Conservation (phyloP, 2,888 invertebrate genomes). For the Diaperis boleti region DNA sequence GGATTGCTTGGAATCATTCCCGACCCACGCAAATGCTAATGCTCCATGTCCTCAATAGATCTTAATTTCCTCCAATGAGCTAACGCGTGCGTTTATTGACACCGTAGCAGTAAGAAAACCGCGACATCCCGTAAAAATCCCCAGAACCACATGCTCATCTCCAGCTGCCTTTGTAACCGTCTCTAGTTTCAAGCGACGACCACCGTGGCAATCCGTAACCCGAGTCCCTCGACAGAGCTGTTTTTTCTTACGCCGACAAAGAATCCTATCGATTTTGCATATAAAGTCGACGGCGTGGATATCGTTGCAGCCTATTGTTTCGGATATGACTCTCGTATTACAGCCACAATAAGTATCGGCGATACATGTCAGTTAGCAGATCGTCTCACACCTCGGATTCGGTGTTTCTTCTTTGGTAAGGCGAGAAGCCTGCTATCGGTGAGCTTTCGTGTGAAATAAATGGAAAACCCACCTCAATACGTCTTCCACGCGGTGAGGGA, state of each 20-base stretch:
- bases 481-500: no score
- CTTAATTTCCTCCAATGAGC: no score
- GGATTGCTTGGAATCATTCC: no score
- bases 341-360: constrained; percentile 31
- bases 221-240: constrained; percentile 4
- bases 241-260: constrained; percentile 23
- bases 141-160: no score
- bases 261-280: constrained; percentile 29
- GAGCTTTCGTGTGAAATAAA: no score
- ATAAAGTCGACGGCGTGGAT: constrained; percentile 30
- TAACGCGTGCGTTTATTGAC: no score
- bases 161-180: neutral
- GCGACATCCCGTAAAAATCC: neutral
- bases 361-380: constrained; percentile 28
- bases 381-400: constrained; percentile 29
- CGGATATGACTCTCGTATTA: constrained; percentile 28
- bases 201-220: constrained; percentile 21
- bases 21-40: no score
- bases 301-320: constrained; percentile 32
- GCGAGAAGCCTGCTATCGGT: neutral
- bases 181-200: constrained; percentile 16
- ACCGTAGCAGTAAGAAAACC: no score
- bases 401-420: neutral
- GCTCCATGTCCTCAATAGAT: no score
- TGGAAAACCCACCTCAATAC: no score